Evolutionary conservation across 2,113 vertebrate species (phyloP), one percentile per base, ranked within the genome.

Genomic region (Vulpes vulpes): DNA sequence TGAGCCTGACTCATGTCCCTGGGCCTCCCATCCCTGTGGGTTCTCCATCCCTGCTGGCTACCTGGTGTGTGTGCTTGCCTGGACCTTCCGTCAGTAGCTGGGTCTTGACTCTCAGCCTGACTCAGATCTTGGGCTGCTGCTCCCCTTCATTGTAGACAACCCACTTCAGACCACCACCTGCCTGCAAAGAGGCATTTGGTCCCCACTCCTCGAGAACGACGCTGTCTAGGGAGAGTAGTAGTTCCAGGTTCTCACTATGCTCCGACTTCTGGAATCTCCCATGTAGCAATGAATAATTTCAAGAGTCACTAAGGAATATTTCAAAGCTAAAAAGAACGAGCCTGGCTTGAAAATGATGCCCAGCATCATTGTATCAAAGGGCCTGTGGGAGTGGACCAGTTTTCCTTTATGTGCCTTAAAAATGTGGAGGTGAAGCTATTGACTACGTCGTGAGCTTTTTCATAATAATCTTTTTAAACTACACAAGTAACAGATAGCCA

Each of bases 141-240:
- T 80, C 5, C 22, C 11, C 23, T n/a, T 11, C 69, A 23, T 30
- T n/a, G 80, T 57, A 51, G 59, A 80, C 62, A 49, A 7, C 51
- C 16, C 60, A 27, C 32, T 84, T 20, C 55, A 43, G 16, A 16
- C n/a, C 4, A 3, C 0, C 0, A 11, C 73, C 62, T 1, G 11
- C 53, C 53, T 9, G 38, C 30, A 1, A 7, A 1, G 55, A 86
- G 87, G 55, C 11, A 0, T 30, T 38, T 6, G 43, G 23, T 16
- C 16, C 15, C 86, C 5, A 25, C 25, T 49, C 38, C 49, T 55
- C 0, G 11, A 27, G 92, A 9, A 83, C 20, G 22, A 9, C 0
- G 0, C 10, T 4, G 11, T 43, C 3, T 5, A 0, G 3, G 5
- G 43, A 43, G 7, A 11, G 2, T 32, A 15, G 71, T 49, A 15